Evolutionary conservation across 1,140 invertebrate species (phyloP), one percentile per base, ranked within the genome.

Genomic region (Tetraneura akinire): DNA sequence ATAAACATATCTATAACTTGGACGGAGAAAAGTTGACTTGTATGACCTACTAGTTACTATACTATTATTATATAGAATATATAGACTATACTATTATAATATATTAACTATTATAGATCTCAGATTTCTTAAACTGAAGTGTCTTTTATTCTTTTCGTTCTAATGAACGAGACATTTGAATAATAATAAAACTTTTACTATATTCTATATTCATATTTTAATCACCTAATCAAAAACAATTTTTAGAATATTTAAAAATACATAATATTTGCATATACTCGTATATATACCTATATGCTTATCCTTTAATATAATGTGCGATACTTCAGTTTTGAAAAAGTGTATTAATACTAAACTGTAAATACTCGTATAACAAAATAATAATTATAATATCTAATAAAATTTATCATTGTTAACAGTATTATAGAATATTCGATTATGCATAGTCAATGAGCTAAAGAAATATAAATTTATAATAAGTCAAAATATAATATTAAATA

Each of bases 91-190:
- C n/a, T n/a, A n/a, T n/a, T n/a, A n/a, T n/a, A n/a, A n/a, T n/a
- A n/a, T n/a, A n/a, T n/a, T n/a, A n/a, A n/a, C n/a, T n/a, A n/a
- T n/a, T n/a, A 66, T 37, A 18, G 16, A 49, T 70, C 66, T 70
- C 45, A 70, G 26, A 70, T 70, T 70, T 49, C 14, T n/a, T 23
- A 3, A 29, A 70, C 45, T 49, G 45, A 45, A 70, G 45, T 49
- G 26, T 71, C 16, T 71, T 37, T 4, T 13, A 45, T 51, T 71
- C 13, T 71, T 29, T 32, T 29, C 18, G 0, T 51, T 51, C 3
- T 26, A 29, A 71, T 8, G 23, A n/a, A 10, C 49, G 16, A 37
- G 8, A 8, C 49, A 71, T 71, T 71, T 71, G 47, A 29, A 71
- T 71, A 29, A 51, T 5, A 49, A 62, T 32, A 62, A 32, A 21